Evolutionary conservation across 2,797 vertebrate genomes (phyloP).

Genomic region (Echeneis naucrates): DNA sequence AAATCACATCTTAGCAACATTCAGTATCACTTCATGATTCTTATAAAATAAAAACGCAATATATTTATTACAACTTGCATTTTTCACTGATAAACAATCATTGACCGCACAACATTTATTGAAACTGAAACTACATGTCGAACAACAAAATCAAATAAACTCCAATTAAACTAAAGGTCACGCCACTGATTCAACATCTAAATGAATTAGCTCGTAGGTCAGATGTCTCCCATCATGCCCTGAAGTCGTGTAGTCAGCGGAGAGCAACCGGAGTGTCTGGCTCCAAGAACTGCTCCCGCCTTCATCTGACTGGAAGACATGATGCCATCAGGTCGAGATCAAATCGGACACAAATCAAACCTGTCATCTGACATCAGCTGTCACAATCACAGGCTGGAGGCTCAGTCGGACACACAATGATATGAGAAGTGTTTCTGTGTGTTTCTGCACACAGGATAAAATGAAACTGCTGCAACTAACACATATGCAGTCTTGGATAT

Average conservation of each 20-base stretch:
- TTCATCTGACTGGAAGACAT: too few relatives aligned
- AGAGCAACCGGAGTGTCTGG: background rate
- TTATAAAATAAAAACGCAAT: background rate
- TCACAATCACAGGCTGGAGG: too few relatives aligned
- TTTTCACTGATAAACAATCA: background rate
- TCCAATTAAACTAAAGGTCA: background rate
- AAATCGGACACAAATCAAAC: too few relatives aligned
- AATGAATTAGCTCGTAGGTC: background rate
- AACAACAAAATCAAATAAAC: background rate
- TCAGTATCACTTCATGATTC: background rate
- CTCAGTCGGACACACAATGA: background rate
- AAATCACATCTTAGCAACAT: too few relatives aligned
- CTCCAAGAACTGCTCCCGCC: too few relatives aligned
- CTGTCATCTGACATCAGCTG: too few relatives aligned
- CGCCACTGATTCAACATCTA: background rate
- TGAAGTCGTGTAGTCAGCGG: background rate
- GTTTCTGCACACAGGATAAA: constrained; percentile 17
- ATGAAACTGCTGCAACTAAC: constrained; percentile 12
- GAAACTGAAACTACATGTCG: background rate
- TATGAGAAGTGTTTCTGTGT: constrained; percentile 23
- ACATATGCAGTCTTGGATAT: constrained; percentile 25
- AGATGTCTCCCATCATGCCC: background rate
- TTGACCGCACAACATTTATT: background rate
- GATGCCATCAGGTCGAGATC: too few relatives aligned
- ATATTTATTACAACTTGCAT: too few relatives aligned